These are phyloP conservation scores for Struthio camelus DNA, from an alignment of 2,113 vertebrate species.

Conservation along the genomic window DNA sequence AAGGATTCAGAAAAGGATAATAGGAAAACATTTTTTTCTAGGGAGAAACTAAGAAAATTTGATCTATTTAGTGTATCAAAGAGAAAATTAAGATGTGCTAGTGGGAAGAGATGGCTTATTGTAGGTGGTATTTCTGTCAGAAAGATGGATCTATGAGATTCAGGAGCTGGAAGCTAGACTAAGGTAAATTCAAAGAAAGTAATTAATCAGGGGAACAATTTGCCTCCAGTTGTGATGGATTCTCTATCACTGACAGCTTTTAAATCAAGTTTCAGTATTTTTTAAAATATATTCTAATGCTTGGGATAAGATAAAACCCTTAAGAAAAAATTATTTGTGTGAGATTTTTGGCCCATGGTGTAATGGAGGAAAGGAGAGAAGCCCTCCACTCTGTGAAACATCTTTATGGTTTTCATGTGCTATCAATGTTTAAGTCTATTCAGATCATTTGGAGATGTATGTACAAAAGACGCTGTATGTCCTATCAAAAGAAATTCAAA, in stretches of 20 bases:
- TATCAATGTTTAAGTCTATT: neutral
- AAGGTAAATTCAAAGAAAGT: neutral
- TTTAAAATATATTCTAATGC: neutral
- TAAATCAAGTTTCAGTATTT: neutral
- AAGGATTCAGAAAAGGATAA: neutral
- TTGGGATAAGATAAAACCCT: neutral
- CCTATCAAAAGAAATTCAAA: neutral
- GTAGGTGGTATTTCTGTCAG: conserved; percentile 1
- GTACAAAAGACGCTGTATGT: neutral
- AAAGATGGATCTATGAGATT: conserved; percentile 7
- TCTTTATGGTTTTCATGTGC: neutral
- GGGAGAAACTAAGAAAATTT: neutral
- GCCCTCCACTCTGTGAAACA: neutral
- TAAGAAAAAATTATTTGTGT: neutral
- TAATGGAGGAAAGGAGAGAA: neutral
- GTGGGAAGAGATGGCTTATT: conserved; percentile 2
- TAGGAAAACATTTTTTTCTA: neutral
- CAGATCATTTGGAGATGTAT: neutral
- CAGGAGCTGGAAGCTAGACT: neutral
- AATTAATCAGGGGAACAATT: conserved; percentile 11
- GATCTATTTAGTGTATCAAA: neutral
- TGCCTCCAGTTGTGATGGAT: neutral
- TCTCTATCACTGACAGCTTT: neutral
- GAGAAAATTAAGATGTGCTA: neutral
- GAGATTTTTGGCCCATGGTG: neutral